phyloP scores from a whole-genome alignment of 2,113 vertebrate species.

The Chrysemys picta region DNA sequence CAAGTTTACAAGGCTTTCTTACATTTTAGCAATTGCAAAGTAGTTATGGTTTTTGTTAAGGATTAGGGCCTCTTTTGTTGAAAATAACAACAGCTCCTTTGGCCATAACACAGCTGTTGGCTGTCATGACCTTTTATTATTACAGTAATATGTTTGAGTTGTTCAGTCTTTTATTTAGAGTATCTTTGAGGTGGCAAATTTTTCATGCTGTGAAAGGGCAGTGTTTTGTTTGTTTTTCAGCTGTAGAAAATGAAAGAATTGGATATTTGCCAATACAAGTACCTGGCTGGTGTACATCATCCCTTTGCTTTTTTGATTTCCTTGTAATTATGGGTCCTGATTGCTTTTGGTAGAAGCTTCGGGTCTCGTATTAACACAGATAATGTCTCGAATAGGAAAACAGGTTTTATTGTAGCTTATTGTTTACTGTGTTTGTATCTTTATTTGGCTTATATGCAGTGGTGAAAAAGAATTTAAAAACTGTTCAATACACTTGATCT shows the following conservation, averaged over 20 bases:
- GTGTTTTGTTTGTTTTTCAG: constrained; percentile 10
- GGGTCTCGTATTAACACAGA: constrained; percentile 21
- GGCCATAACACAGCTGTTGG: neutral
- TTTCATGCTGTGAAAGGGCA: neutral
- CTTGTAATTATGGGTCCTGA: constrained; percentile 3
- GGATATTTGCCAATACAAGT: constrained; percentile 31
- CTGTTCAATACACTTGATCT: neutral
- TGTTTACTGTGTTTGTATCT: constrained; percentile 19
- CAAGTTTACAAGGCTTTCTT: rapidly evolving
- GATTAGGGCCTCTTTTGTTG: neutral
- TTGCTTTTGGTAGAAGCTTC: neutral
- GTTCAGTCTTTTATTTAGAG: neutral
- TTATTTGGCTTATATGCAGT: neutral
- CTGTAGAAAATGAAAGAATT: constrained; percentile 33
- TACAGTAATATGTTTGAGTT: neutral
- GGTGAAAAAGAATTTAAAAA: constrained; percentile 9
- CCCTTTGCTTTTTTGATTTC: neutral
- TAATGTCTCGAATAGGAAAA: constrained; percentile 14
- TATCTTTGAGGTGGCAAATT: constrained; percentile 6
- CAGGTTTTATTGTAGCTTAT: neutral
- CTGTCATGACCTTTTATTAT: neutral
- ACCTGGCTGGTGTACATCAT: constrained; percentile 24
- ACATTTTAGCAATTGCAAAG: rapidly evolving
- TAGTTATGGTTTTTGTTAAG: neutral
- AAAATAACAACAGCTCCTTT: neutral